Base-by-base conservation (phyloP, 1,140 invertebrate genomes). In the Leptopilina boulardi region DNA sequence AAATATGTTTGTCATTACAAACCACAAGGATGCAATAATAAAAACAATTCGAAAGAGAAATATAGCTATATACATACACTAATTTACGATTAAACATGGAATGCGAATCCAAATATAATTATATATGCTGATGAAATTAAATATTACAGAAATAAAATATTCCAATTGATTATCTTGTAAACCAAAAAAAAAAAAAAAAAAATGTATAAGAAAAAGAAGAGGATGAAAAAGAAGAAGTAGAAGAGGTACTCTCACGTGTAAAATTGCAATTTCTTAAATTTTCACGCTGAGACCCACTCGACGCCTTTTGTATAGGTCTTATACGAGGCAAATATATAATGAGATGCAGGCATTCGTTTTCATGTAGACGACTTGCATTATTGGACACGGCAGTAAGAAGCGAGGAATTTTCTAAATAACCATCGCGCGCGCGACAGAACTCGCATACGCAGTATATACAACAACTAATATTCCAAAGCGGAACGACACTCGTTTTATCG, bases 371-470 rank as follows among this genome's bases (percentile, higher is more conserved):
- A 77, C 77, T 54, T 74, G 77, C 80, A 83, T 79, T 77, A 47
- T 75, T 38, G 41, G 74, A 18, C 34, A 38, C 80, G 74, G n/a
- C 77, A 83, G 85, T 34, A 30, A 66, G 59, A 80, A 88, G 82
- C 83, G 84, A 72, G 86, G 81, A 87, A 89, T 88, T 88, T 88
- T 89, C 85, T 86, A 87, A 88, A 87, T 88, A 87, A 87, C 85
- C 83, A 77, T 74, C 73, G 77, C 78, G 70, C 73, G 77, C 78
- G 70, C 77, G 81, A 79, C 79, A 80, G 83, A 86, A 86, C 87
- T 87, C 84, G 85, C 85, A 85, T 88, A 85, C 85, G 83, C 85
- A 88, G 80, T 84, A 83, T 81, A n/a, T n/a, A n/a, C n/a, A n/a
- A n/a, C n/a, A n/a, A 82, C 82, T 83, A 51, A 51, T 51, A 66